These are phyloP conservation scores for Vombatus ursinus DNA, from an alignment of 2,113 vertebrate species.

Conservation along the genomic window DNA sequence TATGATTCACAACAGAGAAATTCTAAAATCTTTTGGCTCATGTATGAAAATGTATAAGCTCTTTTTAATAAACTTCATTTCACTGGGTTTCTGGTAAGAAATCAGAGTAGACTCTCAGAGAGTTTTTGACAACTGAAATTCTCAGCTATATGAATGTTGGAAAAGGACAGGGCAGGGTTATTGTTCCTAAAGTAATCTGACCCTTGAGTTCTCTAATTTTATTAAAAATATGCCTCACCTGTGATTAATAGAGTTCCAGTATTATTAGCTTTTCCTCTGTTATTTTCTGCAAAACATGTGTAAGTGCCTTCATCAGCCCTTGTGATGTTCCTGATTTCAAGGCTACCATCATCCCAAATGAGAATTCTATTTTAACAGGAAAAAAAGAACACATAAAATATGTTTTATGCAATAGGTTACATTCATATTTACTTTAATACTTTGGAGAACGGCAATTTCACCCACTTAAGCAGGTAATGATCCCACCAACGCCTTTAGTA, in stretches of 20 bases:
- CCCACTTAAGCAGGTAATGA: neutral
- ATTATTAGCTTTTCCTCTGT: slow-evolving; percentile 94
- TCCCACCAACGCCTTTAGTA: neutral
- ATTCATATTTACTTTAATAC: neutral
- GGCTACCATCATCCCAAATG: slow-evolving; percentile 95
- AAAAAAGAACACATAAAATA: slow-evolving; percentile 38
- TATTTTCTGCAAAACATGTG: slow-evolving; percentile 96
- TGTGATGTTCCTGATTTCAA: slow-evolving; percentile 96
- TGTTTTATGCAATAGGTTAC: neutral
- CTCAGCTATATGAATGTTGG: neutral
- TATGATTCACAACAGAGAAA: slow-evolving; percentile 16
- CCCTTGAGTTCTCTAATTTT: neutral
- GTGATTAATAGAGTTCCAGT: slow-evolving; percentile 91
- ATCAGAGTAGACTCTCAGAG: neutral
- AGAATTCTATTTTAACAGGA: slow-evolving; percentile 84
- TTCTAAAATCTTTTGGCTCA: slow-evolving; percentile 30
- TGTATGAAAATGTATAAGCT: slow-evolving; percentile 24
- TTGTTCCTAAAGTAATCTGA: neutral
- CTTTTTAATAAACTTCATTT: slow-evolving; percentile 8
- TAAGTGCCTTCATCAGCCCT: slow-evolving; percentile 92
- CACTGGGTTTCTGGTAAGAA: neutral
- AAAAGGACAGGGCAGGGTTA: neutral
- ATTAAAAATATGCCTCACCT: slow-evolving; percentile 81
- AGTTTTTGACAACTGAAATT: neutral
- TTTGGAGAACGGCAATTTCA: neutral